Evolutionary conservation across 2,113 vertebrate genomes (phyloP).

Genomic region (Macrotus californicus): DNA sequence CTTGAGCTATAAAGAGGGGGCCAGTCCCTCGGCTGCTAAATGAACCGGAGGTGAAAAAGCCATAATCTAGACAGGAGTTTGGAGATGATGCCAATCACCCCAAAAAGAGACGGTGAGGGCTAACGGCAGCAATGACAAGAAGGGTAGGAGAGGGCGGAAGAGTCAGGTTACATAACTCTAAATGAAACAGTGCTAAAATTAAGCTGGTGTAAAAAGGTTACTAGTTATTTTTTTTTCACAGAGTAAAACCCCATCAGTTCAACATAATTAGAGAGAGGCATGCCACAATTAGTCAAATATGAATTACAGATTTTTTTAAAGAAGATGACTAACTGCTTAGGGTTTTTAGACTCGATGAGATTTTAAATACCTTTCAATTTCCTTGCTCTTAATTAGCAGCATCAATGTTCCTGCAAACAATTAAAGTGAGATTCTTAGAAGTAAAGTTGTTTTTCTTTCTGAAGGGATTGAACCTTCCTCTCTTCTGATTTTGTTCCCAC

Average conservation of each 20-base stretch:
- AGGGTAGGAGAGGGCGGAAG: not conserved
- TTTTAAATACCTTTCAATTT: slow-evolving; percentile 45
- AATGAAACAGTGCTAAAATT: slow-evolving; percentile 54
- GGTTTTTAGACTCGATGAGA: slow-evolving; percentile 30
- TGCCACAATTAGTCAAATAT: slow-evolving; percentile 64
- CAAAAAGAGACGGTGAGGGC: not conserved
- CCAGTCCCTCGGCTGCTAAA: not conserved
- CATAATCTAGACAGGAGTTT: not conserved
- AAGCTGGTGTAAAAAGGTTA: slow-evolving; percentile 48
- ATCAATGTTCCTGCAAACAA: not conserved
- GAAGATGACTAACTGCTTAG: slow-evolving; percentile 45
- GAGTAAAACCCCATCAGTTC: slow-evolving; percentile 56
- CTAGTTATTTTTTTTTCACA: not conserved
- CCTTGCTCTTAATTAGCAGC: slow-evolving; percentile 18
- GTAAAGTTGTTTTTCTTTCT: not conserved
- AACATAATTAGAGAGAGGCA: slow-evolving; percentile 51
- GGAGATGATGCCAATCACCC: not conserved
- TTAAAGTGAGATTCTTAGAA: not conserved
- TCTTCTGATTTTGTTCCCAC: not conserved
- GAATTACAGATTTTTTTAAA: slow-evolving; percentile 46
- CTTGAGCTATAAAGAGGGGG: not conserved
- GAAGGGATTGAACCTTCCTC: not conserved
- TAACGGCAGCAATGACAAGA: not conserved
- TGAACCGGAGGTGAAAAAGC: not conserved
- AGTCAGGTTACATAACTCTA: slow-evolving; percentile 48